Conservation (phyloP, 2,888 invertebrate species). For the Thera obeliscata region DNA sequence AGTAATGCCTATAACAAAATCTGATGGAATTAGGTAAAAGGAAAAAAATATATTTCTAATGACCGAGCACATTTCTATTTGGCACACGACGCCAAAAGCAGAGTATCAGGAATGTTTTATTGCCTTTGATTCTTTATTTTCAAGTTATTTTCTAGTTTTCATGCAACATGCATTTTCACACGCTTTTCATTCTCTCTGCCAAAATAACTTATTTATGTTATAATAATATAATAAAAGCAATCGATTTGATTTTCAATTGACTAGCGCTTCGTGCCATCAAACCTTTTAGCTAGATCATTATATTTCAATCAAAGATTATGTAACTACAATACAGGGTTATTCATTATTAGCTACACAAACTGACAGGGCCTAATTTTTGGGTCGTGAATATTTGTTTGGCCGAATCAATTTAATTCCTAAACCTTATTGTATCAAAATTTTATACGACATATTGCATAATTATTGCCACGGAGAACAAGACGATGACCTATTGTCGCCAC, state of each 20-base stretch:
- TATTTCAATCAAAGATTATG: too few species aligned
- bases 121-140: neutral
- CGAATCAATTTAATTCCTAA: too few species aligned
- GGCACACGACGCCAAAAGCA: neutral
- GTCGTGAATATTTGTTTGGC: too few species aligned
- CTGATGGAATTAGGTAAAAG: neutral
- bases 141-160: neutral
- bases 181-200: neutral
- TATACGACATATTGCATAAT: too few species aligned
- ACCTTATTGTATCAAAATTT: too few species aligned
- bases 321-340: too few species aligned
- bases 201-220: neutral
- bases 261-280: neutral
- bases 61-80: slow-evolving; percentile 18
- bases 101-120: neutral
- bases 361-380: too few species aligned
- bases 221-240: too few species aligned
- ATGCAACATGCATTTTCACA: neutral
- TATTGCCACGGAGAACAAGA: too few species aligned
- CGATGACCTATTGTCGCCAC: too few species aligned
- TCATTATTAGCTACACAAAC: too few species aligned
- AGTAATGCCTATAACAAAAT: slow-evolving; percentile 4
- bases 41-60: slow-evolving; percentile 13
- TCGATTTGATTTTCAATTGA: neutral
- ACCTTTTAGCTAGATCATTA: neutral